Evolutionary conservation across 1,140 invertebrate genomes (phyloP), one percentile per base, ranked within the genome.

Genomic region (Lithobius niger): DNA sequence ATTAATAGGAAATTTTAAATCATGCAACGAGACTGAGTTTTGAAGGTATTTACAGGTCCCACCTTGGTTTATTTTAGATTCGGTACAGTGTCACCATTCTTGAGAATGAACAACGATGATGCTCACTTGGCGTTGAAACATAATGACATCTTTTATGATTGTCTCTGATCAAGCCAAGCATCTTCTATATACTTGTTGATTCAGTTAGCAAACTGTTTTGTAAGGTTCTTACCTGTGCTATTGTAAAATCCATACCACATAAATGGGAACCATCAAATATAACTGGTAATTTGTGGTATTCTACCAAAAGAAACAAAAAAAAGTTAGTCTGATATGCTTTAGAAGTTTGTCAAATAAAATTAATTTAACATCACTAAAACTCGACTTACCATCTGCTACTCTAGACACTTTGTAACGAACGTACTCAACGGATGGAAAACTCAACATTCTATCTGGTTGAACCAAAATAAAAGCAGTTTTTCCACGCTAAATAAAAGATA

Each of bases 381-480:
- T n/a, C n/a, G 25, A 50, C 21, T 50, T 50, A 50, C 48, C 24
- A 50, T 26, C 13, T 26, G 48, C 10, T 1, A 80, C 83, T 66
- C 84, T 80, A 42, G 78, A 82, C 3, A 92, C 81, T 21, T 79
- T 83, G 10, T 82, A 77, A 54, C 86, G 77, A 19, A 91, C 80
- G 66, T 88, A 90, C 62, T 93, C 89, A 13, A 89, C 82, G 2
- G 86, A 84, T 0, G 89, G 88, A 66, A 92, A 94, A 61, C 86
- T 87, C 0, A 94, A 71, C 57, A 87, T 89, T 55, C 89, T 84
- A 53, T 82, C 82, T 0, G 87, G 85, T 1, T 82, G 83, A 25
- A 92, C 79, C 27, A 88, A 60, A 0, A 90, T 69, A 67, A 88
- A 89, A 54, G 82, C 81, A 21, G 78, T 70, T 3, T 82, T 84